Evolutionary conservation across 2,888 invertebrate genomes (phyloP), one percentile per base, ranked within the genome.

Genomic region (Dicyrtoma fusca): DNA sequence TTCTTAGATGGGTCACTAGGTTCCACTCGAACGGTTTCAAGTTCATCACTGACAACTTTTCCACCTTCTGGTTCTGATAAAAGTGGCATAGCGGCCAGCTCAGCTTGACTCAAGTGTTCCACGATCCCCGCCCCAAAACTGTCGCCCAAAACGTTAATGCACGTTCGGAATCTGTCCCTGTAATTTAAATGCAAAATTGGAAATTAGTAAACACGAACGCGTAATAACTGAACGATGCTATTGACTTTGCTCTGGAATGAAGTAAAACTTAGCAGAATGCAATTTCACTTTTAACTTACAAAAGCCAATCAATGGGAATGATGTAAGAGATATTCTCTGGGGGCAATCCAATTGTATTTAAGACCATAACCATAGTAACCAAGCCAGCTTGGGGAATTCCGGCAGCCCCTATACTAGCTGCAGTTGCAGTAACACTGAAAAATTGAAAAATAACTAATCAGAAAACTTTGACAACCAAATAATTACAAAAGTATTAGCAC

Each of bases 401-500:
- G 1, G 87, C 87, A 1, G 87, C 87, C n/a, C 87, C 87, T 70
- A 87, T 86, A 3, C 86, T 86, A 1, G 87, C 87, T 21, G 86
- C 84, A 1, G 87, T 87, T 2, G 87, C 85, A 5, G 87, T 87
- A 70, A 87, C 84, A 77, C 86, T 86, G 74, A n/a, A n/a, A n/a
- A n/a, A n/a, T n/a, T n/a, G n/a, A n/a, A n/a, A n/a, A n/a, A n/a
- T 42, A 6, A 23, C 14, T 42, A 26, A 61, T 25, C 59, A 59
- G 26, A 13, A 61, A 21, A 13, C 3, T 61, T 42, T 10, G n/a
- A n/a, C n/a, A n/a, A n/a, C n/a, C n/a, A 21, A 5, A 21, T 59
- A 59, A 23, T 26, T 57, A 23, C 57, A 25, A 23, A 10, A 26
- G 25, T 14, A 8, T 14, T 57, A 6, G 34, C 26, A 14, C 49